Base-by-base conservation (phyloP, 2,113 vertebrate genomes). In the Cairina moschata region DNA sequence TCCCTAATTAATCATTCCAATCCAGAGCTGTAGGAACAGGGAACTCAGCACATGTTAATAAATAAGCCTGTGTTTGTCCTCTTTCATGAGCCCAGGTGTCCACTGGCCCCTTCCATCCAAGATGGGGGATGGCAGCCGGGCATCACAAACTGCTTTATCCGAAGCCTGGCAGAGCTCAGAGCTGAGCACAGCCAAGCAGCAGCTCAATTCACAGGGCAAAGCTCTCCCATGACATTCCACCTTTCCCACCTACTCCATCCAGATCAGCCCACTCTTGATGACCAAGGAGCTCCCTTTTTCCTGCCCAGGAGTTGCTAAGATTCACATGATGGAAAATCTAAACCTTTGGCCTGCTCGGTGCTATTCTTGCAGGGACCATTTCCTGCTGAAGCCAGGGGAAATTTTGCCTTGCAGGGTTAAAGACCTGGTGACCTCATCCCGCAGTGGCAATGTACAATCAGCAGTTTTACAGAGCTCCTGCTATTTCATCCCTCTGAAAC, bases 311-410 rank as follows among this genome's bases (percentile, higher is more conserved):
- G 86, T 42, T 2, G 0, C 82, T 4, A 42, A 90, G 73, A 91
- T 83, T 94, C 92, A 87, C 73, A 20, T 4, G 9, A 62, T 42
- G 71, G 86, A 92, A 92, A 95, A 54, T 46, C 58, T 29, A 82
- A 88, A 36, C 69, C 77, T 20, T 72, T 13, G 77, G 62, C 86
- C 80, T 54, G 56, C 48, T 83, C 8, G 3, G 2, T 62, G 90
- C 92, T 93, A 48, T 92, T 95, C 91, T 76, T 48, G 44, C 69
- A 14, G 29, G 46, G 69, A 32, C 80, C n/a, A 21, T 86, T 95
- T 96, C 93, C 91, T 90, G 88, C 93, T 96, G 93, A 94, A 93
- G 80, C 91, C 83, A 86, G 62, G 73, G 88, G 83, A 95, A 75
- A 48, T 96, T 92, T 40, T 96, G 94, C 92, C 93, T 79, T 60